phyloP scores from a whole-genome alignment of 2,113 vertebrate species.

The Tamias sibiricus region DNA sequence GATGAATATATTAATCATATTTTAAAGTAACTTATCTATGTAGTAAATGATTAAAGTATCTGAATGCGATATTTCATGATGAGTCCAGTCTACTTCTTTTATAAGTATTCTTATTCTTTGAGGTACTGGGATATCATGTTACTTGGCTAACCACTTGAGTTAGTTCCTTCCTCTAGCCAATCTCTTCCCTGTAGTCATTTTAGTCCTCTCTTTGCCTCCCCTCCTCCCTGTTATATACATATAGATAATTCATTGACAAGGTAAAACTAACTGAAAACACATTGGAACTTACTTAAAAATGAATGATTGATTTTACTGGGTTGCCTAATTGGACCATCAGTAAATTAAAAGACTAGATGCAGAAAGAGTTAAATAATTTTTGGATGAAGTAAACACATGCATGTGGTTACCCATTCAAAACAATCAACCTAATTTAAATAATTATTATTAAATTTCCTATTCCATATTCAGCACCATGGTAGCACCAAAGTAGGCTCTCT shows the following conservation, averaged over 20 bases:
- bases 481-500: background rate
- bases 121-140: background rate
- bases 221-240: background rate
- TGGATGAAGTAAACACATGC: background rate
- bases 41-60: background rate
- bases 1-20: background rate
- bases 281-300: background rate
- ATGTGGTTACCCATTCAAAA: background rate
- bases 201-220: background rate
- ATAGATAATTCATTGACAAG: background rate
- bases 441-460: background rate
- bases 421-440: background rate
- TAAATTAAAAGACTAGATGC: background rate
- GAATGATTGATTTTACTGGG: background rate
- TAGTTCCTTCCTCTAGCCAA: background rate
- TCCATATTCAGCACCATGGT: background rate
- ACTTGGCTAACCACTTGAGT: background rate
- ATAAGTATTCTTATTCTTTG: background rate
- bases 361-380: background rate
- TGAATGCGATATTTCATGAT: background rate
- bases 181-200: background rate
- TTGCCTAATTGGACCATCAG: background rate
- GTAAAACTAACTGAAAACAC: background rate
- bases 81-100: background rate
- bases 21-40: background rate